phyloP scores from a whole-genome alignment of 2,888 invertebrate species.

The Thumatha senex region DNA sequence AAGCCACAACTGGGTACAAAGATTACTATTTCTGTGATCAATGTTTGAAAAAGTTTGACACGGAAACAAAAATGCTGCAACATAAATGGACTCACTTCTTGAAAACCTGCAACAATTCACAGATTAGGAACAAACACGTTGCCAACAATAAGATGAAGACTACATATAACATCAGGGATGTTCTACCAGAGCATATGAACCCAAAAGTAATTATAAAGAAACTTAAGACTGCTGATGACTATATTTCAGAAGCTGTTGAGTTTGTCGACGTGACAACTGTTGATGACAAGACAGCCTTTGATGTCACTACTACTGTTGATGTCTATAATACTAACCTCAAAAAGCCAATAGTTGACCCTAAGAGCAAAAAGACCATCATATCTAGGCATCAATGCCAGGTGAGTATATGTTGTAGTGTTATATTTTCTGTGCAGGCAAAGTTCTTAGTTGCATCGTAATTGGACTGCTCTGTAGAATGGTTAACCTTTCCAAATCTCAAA shows the following conservation, averaged over 20 bases:
- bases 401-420: constrained; percentile 23
- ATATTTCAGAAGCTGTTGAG: constrained; percentile 6
- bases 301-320: constrained; percentile 4
- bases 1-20: constrained; percentile 59
- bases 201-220: constrained; percentile 54
- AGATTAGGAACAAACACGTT: constrained; percentile 23
- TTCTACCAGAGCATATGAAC: constrained; percentile 52
- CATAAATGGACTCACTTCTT: constrained; percentile 73
- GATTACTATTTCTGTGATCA: constrained; percentile 70
- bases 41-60: constrained; percentile 61
- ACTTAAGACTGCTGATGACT: constrained; percentile 35
- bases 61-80: constrained; percentile 63
- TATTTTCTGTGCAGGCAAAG: no score
- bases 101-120: constrained; percentile 53
- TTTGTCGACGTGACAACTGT: constrained; percentile 27
- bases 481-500: no score
- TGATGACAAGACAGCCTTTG: constrained; percentile 14
- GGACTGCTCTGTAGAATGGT: no score
- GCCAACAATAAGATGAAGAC: constrained; percentile 25
- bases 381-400: constrained; percentile 66
- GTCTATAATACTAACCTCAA: constrained; percentile 30
- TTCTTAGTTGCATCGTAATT: no score
- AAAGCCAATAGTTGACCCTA: constrained; percentile 50
- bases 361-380: constrained; percentile 59
- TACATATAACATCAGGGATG: constrained; percentile 48